Evolutionary conservation across 2,113 vertebrate genomes (phyloP).

Genomic region (Scartelaos histophorus): DNA sequence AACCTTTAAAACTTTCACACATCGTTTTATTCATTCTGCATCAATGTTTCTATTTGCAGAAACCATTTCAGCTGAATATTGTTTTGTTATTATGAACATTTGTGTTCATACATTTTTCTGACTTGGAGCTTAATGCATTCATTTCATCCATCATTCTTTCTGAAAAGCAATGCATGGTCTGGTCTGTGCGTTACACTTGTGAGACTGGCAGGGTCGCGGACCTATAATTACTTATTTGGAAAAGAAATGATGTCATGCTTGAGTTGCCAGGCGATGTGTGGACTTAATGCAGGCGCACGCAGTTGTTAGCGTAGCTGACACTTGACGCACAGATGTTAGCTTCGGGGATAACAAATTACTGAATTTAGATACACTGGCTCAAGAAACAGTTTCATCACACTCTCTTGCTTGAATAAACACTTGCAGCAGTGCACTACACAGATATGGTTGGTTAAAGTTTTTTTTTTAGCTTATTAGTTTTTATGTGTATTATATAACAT

Average conservation of each 20-base stretch:
- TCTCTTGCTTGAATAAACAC: neutral
- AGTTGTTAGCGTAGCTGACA: slow-evolving; percentile 10
- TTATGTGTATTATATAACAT: too few relatives aligned
- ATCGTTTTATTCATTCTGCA: neutral
- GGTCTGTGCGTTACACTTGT: neutral
- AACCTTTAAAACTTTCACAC: neutral
- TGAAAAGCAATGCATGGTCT: slow-evolving; percentile 5
- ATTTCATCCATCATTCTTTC: slow-evolving; percentile 5
- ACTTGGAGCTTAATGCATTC: slow-evolving; percentile 5
- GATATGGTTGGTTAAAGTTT: too few relatives aligned
- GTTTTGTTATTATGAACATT: neutral
- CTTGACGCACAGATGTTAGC: slow-evolving; percentile 1
- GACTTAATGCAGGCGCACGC: slow-evolving; percentile 10
- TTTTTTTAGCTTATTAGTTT: too few relatives aligned
- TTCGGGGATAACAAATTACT: slow-evolving; percentile 17
- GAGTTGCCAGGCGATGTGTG: slow-evolving; percentile 10
- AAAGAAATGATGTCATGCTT: slow-evolving; percentile 4
- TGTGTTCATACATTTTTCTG: neutral
- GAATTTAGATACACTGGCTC: neutral
- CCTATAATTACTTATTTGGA: slow-evolving; percentile 19
- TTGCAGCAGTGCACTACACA: neutral
- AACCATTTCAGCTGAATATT: neutral
- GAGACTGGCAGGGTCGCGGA: neutral
- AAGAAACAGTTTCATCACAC: neutral
- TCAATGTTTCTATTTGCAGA: neutral